Evolutionary conservation across 2,888 invertebrate genomes (phyloP).

Genomic region (Galerucella pusilla): DNA sequence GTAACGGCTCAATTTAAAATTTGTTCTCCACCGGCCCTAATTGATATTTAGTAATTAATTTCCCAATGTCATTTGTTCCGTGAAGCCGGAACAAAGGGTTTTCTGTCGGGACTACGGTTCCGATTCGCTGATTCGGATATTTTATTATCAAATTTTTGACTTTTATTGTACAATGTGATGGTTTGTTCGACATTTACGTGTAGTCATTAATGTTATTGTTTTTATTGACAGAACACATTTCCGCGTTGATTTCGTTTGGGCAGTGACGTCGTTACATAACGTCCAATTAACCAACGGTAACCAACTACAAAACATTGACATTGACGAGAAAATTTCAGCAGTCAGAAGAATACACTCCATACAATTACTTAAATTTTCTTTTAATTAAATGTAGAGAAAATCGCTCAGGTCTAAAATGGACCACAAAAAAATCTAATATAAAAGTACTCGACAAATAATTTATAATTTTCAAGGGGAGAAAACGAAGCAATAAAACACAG

Average conservation of each 20-base stretch:
- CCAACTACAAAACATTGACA: background rate
- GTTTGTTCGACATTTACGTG: constrained; percentile 32
- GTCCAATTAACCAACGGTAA: constrained; percentile 15
- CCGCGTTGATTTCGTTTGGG: constrained; percentile 27
- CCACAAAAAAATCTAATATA: background rate
- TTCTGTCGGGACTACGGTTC: constrained; percentile 47
- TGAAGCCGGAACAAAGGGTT: constrained; percentile 54
- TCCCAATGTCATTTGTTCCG: constrained; percentile 60
- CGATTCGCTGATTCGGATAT: constrained; percentile 57
- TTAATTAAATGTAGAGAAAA: background rate
- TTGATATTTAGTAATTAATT: constrained; percentile 62
- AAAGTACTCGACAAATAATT: background rate
- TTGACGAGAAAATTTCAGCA: too few relatives aligned
- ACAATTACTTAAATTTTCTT: background rate
- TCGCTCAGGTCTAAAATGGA: background rate
- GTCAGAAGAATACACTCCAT: too few relatives aligned
- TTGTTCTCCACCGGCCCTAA: constrained; percentile 58
- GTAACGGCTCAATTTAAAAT: constrained; percentile 59
- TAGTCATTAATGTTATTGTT: constrained; percentile 34
- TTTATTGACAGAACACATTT: constrained; percentile 28
- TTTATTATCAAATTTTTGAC: constrained; percentile 59
- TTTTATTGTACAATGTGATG: constrained; percentile 45
- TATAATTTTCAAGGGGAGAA: background rate
- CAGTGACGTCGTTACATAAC: constrained; percentile 21
- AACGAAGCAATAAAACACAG: background rate